Base-by-base conservation (phyloP, 1,140 invertebrate genomes). In the Scaptodrosophila lebanonensis region DNA sequence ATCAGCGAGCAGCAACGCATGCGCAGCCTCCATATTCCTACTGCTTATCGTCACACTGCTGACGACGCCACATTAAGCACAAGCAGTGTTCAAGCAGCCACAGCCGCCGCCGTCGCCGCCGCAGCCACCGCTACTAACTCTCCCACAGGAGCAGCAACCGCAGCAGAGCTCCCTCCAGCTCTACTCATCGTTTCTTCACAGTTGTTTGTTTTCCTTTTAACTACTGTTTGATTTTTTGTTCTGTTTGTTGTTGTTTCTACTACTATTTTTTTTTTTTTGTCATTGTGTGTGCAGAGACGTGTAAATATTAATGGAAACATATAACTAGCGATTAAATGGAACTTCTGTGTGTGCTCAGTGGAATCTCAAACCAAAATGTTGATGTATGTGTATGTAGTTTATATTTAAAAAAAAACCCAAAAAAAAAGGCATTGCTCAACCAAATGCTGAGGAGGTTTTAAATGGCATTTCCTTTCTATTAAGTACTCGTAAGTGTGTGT, bases 1-100 rank as follows among this genome's bases (percentile, higher is more conserved):
- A 35, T 15, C 20, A 51, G n/a, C n/a, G n/a, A n/a, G n/a, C n/a
- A 61, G 52, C 40, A 58, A 69, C 33, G 65, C 45, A 42, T 8
- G 3, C 3, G 22, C 22, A 25, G 22, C 44, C 40, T 12, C 44
- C 32, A 32, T 49, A 25, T 48, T 56, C 35, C 49, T 47, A 57
- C 39, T 53, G 52, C 56, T 69, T 67, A 43, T 22, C 29, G 36
- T 20, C 40, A 47, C 29, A 57, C 64, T 67, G 64, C 67, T 66
- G 47, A 29, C 48, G 22, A 25, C 22, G 22, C 22, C 22, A 25
- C 22, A 25, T 8, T 25, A 25, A 25, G 22, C 22, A n/a, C n/a
- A n/a, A 4, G 22, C 22, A 25, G 22, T 25, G 22, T 25, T 8
- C 22, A 25, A 25, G 22, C 22, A 25, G 27, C 36, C 54, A 47